Percentiles rank a stretch among this genome's conserved stretches.
These are phyloP conservation scores for Scarus forsteni DNA, from an alignment of 2,797 vertebrate genomes.

Conservation along the genomic window DNA sequence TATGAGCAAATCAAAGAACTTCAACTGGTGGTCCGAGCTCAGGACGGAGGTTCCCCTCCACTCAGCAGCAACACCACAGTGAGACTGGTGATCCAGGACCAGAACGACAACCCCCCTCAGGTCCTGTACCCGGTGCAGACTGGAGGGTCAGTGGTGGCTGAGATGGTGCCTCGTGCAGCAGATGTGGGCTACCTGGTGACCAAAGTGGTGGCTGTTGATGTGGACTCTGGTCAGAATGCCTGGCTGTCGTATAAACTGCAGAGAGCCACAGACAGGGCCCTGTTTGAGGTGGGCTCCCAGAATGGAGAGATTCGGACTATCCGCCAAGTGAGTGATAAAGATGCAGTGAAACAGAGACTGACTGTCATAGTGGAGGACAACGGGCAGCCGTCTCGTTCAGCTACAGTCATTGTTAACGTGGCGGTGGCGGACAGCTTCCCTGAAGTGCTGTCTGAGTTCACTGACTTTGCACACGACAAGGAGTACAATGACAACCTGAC, in stretches of 20 bases:
- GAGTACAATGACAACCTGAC: no score
- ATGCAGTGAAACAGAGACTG: no score
- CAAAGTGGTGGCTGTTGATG: slow-evolving; percentile 85
- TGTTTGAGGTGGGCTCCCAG: slow-evolving; percentile 78
- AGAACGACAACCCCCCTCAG: no score
- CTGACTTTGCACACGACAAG: no score
- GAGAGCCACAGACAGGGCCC: slow-evolving; percentile 77
- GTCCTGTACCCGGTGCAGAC: no score
- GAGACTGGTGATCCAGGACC: slow-evolving; percentile 34
- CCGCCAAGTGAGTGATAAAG: slow-evolving; percentile 33
- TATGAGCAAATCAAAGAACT: slow-evolving; percentile 75
- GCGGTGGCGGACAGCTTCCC: no score
- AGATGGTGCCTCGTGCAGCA: slow-evolving; percentile 71
- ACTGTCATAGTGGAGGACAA: no score
- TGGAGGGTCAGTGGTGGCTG: no score
- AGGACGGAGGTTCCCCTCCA: slow-evolving; percentile 77
- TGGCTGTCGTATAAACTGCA: slow-evolving; percentile 81
- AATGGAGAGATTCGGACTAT: slow-evolving; percentile 79
- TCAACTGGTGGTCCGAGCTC: slow-evolving; percentile 58
- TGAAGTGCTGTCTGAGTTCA: no score
- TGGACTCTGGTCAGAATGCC: slow-evolving; percentile 86
- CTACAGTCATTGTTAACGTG: no score
- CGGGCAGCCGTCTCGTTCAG: no score
- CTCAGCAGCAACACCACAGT: slow-evolving; percentile 74
- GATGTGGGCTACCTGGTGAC: slow-evolving; percentile 84